Conservation (phyloP, 2,888 invertebrate genomes). For the Trachelus stipa region DNA sequence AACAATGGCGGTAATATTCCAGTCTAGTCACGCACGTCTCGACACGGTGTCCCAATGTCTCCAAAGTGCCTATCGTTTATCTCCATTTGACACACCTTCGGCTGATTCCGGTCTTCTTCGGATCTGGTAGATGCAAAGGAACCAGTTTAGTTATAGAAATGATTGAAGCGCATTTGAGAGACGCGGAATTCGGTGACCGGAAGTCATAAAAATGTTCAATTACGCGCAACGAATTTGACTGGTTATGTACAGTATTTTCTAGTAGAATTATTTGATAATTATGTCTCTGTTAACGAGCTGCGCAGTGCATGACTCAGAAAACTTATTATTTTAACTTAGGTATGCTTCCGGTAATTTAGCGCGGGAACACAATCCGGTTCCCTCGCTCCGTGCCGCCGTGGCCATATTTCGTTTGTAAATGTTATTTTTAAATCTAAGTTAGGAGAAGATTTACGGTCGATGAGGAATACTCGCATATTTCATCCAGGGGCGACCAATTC, state of each 20-base stretch:
- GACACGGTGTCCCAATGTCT: slow-evolving; percentile 26
- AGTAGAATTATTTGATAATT: neutral
- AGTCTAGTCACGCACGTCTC: slow-evolving; percentile 23
- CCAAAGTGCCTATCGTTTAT: slow-evolving; percentile 32
- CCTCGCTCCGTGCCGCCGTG: slow-evolving; percentile 16
- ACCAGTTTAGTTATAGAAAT: neutral
- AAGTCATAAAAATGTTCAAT: neutral
- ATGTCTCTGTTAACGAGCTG: neutral
- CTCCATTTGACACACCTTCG: slow-evolving; percentile 26
- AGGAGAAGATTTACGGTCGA: neutral
- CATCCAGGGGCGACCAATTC: neutral
- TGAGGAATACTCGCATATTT: neutral
- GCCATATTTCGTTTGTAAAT: slow-evolving; percentile 31
- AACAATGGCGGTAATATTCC: slow-evolving; percentile 13
- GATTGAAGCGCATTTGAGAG: neutral
- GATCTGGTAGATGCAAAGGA: neutral
- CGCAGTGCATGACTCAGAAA: slow-evolving; percentile 11
- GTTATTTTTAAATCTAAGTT: slow-evolving; percentile 32
- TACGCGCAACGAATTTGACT: neutral
- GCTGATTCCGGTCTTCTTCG: neutral
- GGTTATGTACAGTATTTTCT: neutral
- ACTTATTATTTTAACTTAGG: slow-evolving; percentile 28
- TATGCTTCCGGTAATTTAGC: slow-evolving; percentile 20
- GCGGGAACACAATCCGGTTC: slow-evolving; percentile 31
- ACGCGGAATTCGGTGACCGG: neutral